Evolutionary conservation across 2,888 invertebrate genomes (phyloP).

Genomic region (Drosophila kuntzei): DNA sequence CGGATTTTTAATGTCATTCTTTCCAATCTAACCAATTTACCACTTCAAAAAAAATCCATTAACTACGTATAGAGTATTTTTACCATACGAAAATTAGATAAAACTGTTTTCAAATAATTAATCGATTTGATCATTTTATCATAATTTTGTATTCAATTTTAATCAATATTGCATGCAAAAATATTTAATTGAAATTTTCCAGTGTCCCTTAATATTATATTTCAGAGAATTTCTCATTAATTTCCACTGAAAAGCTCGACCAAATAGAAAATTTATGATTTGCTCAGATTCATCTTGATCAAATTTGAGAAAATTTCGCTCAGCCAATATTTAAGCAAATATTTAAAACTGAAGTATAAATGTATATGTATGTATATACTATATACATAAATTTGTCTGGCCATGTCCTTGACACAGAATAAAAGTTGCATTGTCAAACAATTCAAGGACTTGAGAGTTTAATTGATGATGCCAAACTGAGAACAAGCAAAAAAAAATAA

Average conservation of each 20-base stretch:
- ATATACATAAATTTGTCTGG: too few relatives aligned
- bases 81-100: not conserved
- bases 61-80: not conserved
- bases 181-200: not conserved
- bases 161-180: too few relatives aligned
- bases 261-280: too few relatives aligned
- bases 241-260: too few relatives aligned
- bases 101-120: not conserved
- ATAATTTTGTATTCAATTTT: too few relatives aligned
- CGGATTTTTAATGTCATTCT: constrained; percentile 10
- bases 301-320: not conserved
- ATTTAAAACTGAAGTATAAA: not conserved
- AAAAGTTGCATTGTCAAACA: not conserved
- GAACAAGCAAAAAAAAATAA: not conserved
- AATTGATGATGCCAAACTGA: constrained; percentile 17
- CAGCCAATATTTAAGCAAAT: too few relatives aligned
- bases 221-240: not conserved
- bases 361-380: too few relatives aligned
- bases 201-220: not conserved
- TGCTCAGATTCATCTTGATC: not conserved
- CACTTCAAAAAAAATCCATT: not conserved
- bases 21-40: not conserved
- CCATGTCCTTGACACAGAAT: constrained; percentile 17
- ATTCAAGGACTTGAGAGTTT: constrained; percentile 11
- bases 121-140: too few relatives aligned